Evolutionary conservation across 2,113 vertebrate genomes (phyloP).

Genomic region (Smithornis capensis): DNA sequence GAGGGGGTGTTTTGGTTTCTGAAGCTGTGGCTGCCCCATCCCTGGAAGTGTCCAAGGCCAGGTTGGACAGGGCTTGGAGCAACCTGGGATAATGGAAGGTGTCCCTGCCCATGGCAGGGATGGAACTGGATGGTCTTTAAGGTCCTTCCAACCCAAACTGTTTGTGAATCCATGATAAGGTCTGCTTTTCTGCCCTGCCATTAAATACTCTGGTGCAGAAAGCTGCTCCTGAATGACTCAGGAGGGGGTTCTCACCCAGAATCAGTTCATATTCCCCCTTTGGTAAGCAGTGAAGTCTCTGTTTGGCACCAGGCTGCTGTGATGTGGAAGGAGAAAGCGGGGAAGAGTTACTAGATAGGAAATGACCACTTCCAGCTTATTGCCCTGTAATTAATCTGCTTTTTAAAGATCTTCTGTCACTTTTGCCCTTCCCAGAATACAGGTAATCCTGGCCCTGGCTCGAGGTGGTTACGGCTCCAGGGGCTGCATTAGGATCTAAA

Average conservation of each 20-base stretch:
- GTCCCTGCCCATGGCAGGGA: background rate
- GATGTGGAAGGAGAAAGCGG: background rate
- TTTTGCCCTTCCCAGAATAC: background rate
- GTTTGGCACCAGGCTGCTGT: background rate
- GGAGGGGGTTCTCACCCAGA: background rate
- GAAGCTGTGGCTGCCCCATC: background rate
- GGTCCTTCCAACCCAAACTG: background rate
- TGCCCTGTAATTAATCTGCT: background rate
- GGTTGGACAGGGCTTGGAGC: background rate
- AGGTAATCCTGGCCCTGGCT: conserved; percentile 11
- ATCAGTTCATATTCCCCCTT: background rate
- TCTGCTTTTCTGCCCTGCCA: background rate
- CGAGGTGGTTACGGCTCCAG: background rate
- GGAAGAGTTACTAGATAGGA: background rate
- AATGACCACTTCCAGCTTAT: background rate
- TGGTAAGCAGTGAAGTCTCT: background rate
- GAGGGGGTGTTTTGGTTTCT: background rate
- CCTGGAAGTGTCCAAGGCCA: background rate
- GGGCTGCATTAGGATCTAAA: conserved; percentile 6
- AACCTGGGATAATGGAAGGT: background rate
- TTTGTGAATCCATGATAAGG: background rate
- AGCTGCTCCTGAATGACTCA: background rate
- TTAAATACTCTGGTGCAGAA: background rate
- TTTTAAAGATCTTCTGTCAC: background rate
- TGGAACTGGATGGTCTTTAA: background rate